Conservation (phyloP, 2,113 vertebrate genomes). For the Anarrhichthys ocellatus region DNA sequence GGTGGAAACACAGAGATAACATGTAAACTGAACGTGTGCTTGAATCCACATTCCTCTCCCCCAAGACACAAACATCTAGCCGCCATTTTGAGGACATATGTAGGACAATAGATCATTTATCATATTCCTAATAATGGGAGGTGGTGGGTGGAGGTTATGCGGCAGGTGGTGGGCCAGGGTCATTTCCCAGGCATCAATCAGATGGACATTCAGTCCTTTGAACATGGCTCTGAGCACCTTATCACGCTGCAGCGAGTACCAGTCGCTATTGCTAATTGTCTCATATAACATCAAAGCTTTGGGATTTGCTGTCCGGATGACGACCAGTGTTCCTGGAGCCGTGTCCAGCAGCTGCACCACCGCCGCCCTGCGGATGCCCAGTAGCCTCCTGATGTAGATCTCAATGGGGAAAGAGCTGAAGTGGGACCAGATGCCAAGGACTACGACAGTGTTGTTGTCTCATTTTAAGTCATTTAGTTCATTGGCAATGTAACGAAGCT, state of each 20-base stretch:
- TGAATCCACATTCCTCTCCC: too few species aligned
- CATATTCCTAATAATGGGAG: constrained; percentile 91
- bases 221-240: constrained; percentile 90
- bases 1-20: not conserved
- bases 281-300: constrained; percentile 78
- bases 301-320: not conserved
- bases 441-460: constrained; percentile 88
- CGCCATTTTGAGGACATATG: not conserved
- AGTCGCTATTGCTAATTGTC: constrained; percentile 92
- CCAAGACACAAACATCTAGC: not conserved
- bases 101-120: constrained; percentile 59
- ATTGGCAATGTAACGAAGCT: constrained; percentile 82
- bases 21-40: not conserved
- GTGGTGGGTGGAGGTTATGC: constrained; percentile 89
- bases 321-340: not conserved
- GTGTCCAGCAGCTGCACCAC: not conserved
- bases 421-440: constrained; percentile 92
- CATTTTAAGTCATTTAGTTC: constrained; percentile 86
- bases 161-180: constrained; percentile 89
- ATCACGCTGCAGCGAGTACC: constrained; percentile 90
- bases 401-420: constrained; percentile 92
- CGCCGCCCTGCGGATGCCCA: constrained; percentile 85
- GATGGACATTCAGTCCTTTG: constrained; percentile 85
- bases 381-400: constrained; percentile 88
- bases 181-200: constrained; percentile 97